Evolutionary conservation across 2,797 vertebrate species (phyloP), one percentile per base, ranked within the genome.

Genomic region (Anabacerthia variegaticeps): DNA sequence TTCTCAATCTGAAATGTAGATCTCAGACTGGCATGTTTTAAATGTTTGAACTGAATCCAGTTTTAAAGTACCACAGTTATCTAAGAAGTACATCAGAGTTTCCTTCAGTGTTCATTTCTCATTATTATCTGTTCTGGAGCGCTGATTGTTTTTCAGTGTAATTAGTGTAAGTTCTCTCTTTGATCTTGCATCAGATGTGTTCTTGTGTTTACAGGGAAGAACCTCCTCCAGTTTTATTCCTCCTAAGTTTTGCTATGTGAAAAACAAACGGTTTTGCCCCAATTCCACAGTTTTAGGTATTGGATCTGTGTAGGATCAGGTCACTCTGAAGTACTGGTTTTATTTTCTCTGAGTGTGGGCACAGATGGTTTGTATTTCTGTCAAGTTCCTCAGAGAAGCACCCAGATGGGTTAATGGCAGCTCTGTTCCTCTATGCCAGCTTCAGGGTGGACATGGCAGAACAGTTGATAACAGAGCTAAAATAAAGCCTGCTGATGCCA

Each of bases 41-140:
- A 41, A 80, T 92, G 92, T 91, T 94, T 96, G 96, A 97, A 82
- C 65, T 77, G 52, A 61, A 54, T 95, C 96, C 95, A 93, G 51
- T 91, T 92, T 93, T 89, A n/a, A 97, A 96, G 94, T 76, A 93
- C 93, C 48, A 75, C 75, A 74, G 92, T 93, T 97, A 97, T 97
- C 95, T 97, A 67, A 39, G 88, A 96, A 94, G 94, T 93, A 96
- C 90, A 94, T 97, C 91, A 79, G 87, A 94, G 84, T 95, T 94
- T 82, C 77, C 93, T 85, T 63, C 72, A 89, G 90, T 80, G 65
- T 92, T 95, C 86, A 94, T 95, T 96, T 92, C 84, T 97, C 84
- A 86, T 95, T 92, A 85, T 96, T 96, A 96, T 95, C 94, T 97
- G 24, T 93, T 94, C 92, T 91, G 84, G 84, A 94, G 77, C 14